Conservation (phyloP, 1,140 invertebrate species). For the Bombyx mori region DNA sequence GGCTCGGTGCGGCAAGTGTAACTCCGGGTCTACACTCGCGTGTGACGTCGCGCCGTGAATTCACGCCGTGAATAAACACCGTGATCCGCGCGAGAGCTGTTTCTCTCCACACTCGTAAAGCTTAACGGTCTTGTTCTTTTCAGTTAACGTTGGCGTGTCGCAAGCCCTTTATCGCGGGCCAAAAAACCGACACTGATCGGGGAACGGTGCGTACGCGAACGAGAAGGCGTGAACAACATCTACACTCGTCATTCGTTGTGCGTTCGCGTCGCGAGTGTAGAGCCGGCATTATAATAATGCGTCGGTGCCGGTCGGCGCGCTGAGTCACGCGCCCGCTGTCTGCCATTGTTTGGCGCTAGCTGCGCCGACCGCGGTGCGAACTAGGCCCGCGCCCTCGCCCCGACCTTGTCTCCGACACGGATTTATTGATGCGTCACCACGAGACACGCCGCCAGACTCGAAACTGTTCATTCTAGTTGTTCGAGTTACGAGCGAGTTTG, state of each 20-base stretch:
- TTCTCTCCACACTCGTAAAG: no score
- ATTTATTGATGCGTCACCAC: conserved; percentile 63
- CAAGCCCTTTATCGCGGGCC: no score
- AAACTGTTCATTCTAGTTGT: conserved; percentile 13
- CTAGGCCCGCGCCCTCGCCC: conserved; percentile 58
- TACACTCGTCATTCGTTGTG: neutral
- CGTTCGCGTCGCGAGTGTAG: conserved; percentile 10
- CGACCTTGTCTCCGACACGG: conserved; percentile 66
- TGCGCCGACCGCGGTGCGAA: conserved; percentile 29
- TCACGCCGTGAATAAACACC: no score
- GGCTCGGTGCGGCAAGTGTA: conserved; percentile 1
- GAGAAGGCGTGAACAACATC: no score
- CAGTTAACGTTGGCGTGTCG: no score
- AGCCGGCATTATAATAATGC: conserved; percentile 4
- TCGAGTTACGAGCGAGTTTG: conserved; percentile 22
- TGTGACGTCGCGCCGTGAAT: no score
- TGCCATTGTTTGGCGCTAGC: conserved; percentile 39
- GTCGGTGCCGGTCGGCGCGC: conserved; percentile 7
- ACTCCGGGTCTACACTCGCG: no score
- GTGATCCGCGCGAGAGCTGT: no score
- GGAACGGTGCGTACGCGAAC: no score
- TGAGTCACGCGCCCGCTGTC: conserved; percentile 44
- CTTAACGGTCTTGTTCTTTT: no score
- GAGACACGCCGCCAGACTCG: conserved; percentile 19
- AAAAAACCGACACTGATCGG: no score